A percentile compares a stretch with the other conserved stretches of the same genome.
phyloP scores from a whole-genome alignment of 2,113 vertebrate species.

The Polypterus senegalus region DNA sequence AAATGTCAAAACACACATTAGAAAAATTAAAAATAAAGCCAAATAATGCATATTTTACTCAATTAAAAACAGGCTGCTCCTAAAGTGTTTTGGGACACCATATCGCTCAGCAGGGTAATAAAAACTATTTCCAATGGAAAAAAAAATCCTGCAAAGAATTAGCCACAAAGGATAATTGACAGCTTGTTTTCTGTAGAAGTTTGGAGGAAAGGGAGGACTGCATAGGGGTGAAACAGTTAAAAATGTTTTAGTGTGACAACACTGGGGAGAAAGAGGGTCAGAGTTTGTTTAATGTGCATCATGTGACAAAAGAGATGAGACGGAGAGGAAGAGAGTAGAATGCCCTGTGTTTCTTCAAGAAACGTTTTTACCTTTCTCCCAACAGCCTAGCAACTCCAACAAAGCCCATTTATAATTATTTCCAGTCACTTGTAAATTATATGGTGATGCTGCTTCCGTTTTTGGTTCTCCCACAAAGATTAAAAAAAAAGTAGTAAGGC shows the following conservation, averaged over 20 bases:
- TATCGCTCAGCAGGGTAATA: constrained; percentile 6
- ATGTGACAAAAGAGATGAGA: background rate
- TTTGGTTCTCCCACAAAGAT: constrained; percentile 4
- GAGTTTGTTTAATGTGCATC: constrained; percentile 14
- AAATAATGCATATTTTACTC: no score
- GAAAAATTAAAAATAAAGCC: no score
- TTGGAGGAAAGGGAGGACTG: no score
- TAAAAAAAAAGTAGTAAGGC: background rate
- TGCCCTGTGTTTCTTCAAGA: background rate
- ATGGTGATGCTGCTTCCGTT: constrained; percentile 9
- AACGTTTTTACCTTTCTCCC: constrained; percentile 12
- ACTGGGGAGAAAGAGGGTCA: constrained; percentile 1
- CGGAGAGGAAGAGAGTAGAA: background rate
- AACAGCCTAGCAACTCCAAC: constrained; percentile 19
- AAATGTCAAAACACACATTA: no score
- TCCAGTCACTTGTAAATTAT: constrained; percentile 17
- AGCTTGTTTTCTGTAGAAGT: background rate
- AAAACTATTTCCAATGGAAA: constrained; percentile 7
- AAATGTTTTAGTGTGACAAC: no score
- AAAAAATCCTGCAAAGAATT: constrained; percentile 4
- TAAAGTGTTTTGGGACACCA: background rate
- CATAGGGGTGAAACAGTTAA: no score
- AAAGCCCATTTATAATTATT: constrained; percentile 15
- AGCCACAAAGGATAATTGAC: background rate
- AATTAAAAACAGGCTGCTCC: no score